Base-by-base conservation (phyloP, 2,888 invertebrate genomes). In the Teleiodes luculella region DNA sequence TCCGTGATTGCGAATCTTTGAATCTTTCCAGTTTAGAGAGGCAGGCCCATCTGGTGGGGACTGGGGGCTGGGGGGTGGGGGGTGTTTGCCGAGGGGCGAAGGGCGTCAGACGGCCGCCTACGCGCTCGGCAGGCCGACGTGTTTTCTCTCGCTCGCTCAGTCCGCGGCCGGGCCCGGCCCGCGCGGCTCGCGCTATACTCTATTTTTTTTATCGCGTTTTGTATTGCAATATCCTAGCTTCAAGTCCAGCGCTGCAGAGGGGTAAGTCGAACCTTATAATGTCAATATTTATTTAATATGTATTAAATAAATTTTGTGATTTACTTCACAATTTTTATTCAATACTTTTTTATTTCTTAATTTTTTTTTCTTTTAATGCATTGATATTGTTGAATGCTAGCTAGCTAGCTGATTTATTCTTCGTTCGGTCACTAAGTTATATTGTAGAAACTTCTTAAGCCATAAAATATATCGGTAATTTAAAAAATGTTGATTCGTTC, bases 101-200 rank as follows among this genome's bases (percentile, higher is more conserved):
- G 62, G 60, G 57, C 61, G 69, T 67, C 83, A 84, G 84, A 83
- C 78, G 82, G 64, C 76, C 85, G 86, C 85, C 84, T 80, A 85
- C 85, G 84, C 82, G 83, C 79, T 77, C 70, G 67, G 71, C 68
- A n/a, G 71, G 76, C 78, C 84, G 79, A 80, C 86, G 87, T 82
- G 76, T 77, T 67, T 54, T 52, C 57, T 55, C 63, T 56, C 85
- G 83, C 80, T 83, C 84, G 81, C 81, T 80, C 80, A 76, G 68
- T 70, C 69, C 69, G 76, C 76, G 86, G 79, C 80, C 86, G 87
- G 66, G 68, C 72, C 73, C 68, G 83, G 72, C 73, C 83, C 81
- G 79, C 81, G 80, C 43, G 24, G 43, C 43, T 28, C 43, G 3
- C 16, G 14, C 39, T 5, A 18, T 18, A 43, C 43, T n/a, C 24